phyloP scores from a whole-genome alignment of 2,888 invertebrate species.

The Tetranychus piercei region DNA sequence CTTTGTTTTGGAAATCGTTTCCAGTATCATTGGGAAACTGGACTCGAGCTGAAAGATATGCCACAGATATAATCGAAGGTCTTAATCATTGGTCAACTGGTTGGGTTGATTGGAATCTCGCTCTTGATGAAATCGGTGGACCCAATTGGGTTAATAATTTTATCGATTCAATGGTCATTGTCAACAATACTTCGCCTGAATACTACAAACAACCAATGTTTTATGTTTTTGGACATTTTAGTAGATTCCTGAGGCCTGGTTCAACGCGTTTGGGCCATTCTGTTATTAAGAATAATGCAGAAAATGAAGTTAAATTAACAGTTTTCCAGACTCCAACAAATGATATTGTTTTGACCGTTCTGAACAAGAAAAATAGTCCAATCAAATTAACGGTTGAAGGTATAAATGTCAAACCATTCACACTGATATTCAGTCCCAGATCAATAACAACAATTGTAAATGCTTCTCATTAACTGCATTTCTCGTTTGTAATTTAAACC shows the following conservation, averaged over 20 bases:
- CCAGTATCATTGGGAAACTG: conserved; percentile 35
- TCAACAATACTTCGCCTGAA: conserved; percentile 33
- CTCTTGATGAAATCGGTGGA: conserved; percentile 37
- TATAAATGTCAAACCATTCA: too few species aligned
- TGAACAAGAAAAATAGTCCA: too few species aligned
- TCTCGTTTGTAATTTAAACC: too few species aligned
- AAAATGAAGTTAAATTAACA: too few species aligned
- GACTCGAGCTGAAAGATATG: conserved; percentile 49
- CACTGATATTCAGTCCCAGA: too few species aligned
- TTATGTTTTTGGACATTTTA: conserved; percentile 41
- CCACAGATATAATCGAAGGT: conserved; percentile 33
- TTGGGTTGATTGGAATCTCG: conserved; percentile 43
- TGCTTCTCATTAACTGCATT: too few species aligned
- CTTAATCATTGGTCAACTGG: conserved; percentile 38
- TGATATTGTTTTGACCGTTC: too few species aligned
- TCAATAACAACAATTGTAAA: too few species aligned
- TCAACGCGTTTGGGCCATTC: conserved; percentile 19
- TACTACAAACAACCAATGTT: conserved; percentile 43
- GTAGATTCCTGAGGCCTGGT: conserved; percentile 30
- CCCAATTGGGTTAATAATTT: conserved; percentile 40
- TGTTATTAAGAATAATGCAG: too few species aligned
- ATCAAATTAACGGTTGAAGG: too few species aligned
- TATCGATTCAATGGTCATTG: conserved; percentile 40
- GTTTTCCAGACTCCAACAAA: too few species aligned
- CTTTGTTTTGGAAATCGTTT: too few species aligned